Percentiles rank a stretch among this genome's conserved stretches.
phyloP scores from a whole-genome alignment of 2,888 invertebrate species.

The Eilema caniola region DNA sequence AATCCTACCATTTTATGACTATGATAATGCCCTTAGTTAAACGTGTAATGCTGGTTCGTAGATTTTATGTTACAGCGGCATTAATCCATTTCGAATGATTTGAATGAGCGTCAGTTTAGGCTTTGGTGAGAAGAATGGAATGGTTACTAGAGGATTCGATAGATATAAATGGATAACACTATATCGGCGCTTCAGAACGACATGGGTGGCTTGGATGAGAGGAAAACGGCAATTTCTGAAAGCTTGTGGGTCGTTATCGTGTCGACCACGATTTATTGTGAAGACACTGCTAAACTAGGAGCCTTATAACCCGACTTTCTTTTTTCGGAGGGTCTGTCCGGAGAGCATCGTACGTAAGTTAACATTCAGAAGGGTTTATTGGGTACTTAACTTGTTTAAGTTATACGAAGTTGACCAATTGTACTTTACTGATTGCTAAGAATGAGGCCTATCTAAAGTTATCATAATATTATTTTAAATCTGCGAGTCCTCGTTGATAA shows the following conservation, averaged over 20 bases:
- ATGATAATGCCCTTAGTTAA: conserved; percentile 25
- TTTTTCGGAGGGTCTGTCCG: conserved; percentile 30
- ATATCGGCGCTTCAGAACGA: conserved; percentile 35
- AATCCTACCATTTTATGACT: not conserved
- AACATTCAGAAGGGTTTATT: conserved; percentile 3
- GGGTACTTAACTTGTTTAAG: not conserved
- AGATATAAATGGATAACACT: conserved; percentile 46
- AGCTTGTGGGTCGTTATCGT: conserved; percentile 32
- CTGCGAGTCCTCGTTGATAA: too few relatives aligned
- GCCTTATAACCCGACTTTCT: conserved; percentile 24
- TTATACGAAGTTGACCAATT: conserved; percentile 24
- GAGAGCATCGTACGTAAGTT: not conserved
- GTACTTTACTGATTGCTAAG: too few relatives aligned
- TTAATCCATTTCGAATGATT: conserved; percentile 33
- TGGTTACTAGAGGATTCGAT: conserved; percentile 36
- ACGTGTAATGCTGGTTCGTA: conserved; percentile 39
- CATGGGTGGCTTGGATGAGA: conserved; percentile 10
- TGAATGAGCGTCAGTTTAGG: conserved; percentile 35
- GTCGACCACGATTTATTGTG: conserved; percentile 44
- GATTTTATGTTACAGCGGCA: conserved; percentile 33
- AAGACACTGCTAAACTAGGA: conserved; percentile 32
- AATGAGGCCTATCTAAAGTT: too few relatives aligned
- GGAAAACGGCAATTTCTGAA: conserved; percentile 7
- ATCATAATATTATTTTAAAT: too few relatives aligned
- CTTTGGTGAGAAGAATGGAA: conserved; percentile 27